Base-by-base conservation (phyloP, 2,797 vertebrate genomes). In the Melanotaenia parkinsoni region DNA sequence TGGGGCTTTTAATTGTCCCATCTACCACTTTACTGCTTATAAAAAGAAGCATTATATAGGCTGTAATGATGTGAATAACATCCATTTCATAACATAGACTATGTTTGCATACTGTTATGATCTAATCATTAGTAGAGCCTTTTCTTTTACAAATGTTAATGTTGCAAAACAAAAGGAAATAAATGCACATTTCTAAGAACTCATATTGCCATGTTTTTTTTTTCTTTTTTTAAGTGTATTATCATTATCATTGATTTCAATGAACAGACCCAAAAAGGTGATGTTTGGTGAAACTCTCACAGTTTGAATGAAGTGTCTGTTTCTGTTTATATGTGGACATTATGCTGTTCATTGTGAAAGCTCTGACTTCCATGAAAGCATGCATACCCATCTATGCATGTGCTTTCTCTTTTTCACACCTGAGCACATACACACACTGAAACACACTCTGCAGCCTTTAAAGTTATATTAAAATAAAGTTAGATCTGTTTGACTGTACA, bases 111-210 rank as follows among this genome's bases (percentile, higher is more conserved):
- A 78, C 74, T 79, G 32, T 74, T 76, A 67, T 80, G 80, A 72
- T 85, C 77, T 88, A 69, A 54, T 78, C 83, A 84, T 76, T 67
- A 61, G 53, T 61, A 77, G 33, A 83, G 58, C 22, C 14, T 45
- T 70, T 57, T n/a, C 22, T 72, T 77, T 77, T 77, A 70, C 10
- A 67, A 68, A 89, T 94, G 91, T 93, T 78, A 92, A 87, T 87
- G 81, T 84, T 59, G 33, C 20, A 22, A 43, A 88, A 86, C 20
- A 32, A 54, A 43, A 87, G 83, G 91, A 86, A 94, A 94, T 93
- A 94, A 95, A 95, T 75, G 58, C 28, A 58, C 40, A 89, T 92
- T 93, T 91, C 85, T 88, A 92, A 93, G 81, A 91, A 91, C 62
- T 84, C 74, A 84, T 73, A 86, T 89, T 84, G 87, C 85, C 83